Evolutionary conservation across 2,888 invertebrate genomes (phyloP).

Genomic region (Hipparchia sbordonii): DNA sequence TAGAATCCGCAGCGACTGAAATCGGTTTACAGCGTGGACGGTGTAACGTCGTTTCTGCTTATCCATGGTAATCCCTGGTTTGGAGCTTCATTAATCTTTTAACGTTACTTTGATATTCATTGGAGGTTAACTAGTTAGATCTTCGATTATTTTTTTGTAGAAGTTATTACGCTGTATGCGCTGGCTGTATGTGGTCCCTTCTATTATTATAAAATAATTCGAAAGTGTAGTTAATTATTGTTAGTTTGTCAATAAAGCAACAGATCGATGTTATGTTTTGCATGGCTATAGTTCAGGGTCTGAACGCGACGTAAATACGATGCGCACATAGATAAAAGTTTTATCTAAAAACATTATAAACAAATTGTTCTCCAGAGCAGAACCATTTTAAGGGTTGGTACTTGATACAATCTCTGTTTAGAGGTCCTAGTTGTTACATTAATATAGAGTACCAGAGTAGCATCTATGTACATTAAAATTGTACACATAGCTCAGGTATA

Average conservation of each 20-base stretch:
- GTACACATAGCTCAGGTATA: slow-evolving; percentile 12
- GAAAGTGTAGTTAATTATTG: no score
- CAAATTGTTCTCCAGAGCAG: not conserved
- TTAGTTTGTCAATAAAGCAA: no score
- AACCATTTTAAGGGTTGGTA: not conserved
- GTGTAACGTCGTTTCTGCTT: slow-evolving; percentile 29
- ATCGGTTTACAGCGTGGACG: slow-evolving; percentile 1
- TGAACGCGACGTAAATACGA: no score
- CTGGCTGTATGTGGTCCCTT: no score
- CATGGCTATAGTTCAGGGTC: no score
- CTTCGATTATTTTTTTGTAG: not conserved
- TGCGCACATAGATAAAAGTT: no score
- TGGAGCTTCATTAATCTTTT: slow-evolving; percentile 39
- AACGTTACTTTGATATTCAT: slow-evolving; percentile 40
- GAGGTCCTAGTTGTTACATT: not conserved
- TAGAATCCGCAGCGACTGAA: not conserved
- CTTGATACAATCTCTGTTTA: not conserved
- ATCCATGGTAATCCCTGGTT: slow-evolving; percentile 38
- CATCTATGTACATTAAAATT: slow-evolving; percentile 13
- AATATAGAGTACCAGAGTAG: not conserved
- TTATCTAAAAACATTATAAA: not conserved
- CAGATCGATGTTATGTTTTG: no score
- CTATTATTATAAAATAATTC: no score
- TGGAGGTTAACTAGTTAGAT: not conserved
- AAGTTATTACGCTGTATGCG: no score